Evolutionary conservation across 2,797 vertebrate species (phyloP).

Genomic region (Gallinago stenura): DNA sequence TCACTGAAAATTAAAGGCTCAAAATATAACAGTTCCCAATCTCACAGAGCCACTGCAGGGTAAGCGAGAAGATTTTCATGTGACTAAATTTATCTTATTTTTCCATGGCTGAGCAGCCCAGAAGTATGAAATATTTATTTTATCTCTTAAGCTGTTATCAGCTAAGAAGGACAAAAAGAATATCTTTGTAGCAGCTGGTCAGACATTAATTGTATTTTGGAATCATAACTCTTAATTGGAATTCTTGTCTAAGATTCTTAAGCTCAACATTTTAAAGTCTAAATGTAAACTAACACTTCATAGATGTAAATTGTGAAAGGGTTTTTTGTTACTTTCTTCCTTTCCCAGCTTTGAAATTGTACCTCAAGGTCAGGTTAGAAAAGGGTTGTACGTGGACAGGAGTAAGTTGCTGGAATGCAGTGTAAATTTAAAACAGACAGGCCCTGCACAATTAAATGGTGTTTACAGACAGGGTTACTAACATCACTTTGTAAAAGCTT

Average conservation of each 20-base stretch:
- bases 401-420: not conserved
- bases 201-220: not conserved
- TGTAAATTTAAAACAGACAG: not conserved
- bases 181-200: not conserved
- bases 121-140: not conserved
- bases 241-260: not conserved
- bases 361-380: not conserved
- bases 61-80: not conserved
- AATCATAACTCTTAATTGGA: not conserved
- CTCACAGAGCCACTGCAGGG: not conserved
- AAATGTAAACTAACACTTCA: not conserved
- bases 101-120: not conserved
- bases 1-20: not conserved
- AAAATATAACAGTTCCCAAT: not conserved
- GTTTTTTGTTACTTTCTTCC: not conserved
- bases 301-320: not conserved
- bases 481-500: not conserved
- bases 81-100: not conserved
- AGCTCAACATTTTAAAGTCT: not conserved
- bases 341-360: not conserved
- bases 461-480: not conserved
- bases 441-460: not conserved
- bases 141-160: not conserved
- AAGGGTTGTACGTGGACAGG: not conserved
- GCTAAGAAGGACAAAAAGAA: not conserved